Evolutionary conservation across 1,140 invertebrate species (phyloP), one percentile per base, ranked within the genome.

Genomic region (Sarcophaga peregrina): DNA sequence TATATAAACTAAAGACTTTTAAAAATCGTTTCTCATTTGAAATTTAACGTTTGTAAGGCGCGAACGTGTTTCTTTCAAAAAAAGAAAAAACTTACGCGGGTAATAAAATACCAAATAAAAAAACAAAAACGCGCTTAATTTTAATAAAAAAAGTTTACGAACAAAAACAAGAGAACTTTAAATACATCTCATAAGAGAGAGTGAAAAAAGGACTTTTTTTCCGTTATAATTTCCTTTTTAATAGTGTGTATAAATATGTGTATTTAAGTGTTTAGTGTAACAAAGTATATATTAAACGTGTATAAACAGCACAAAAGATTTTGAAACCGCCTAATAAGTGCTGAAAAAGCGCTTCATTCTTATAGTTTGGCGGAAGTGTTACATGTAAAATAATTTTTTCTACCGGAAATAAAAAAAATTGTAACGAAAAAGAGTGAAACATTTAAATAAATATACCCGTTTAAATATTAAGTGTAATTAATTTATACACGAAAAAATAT

Each of bases 21-120:
- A 86, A 88, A 87, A 82, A 88, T 86, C 85, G 85, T 86, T 87
- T 89, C 86, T 89, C 88, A 89, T 89, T 89, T 89, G 88, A 87
- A 89, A 88, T 87, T 87, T 87, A 87, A 86, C 86, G 86, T 87
- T 83, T 87, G 47, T 78, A 52, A 78, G 75, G 75, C 75, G 75
- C 75, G 75, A 78, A 78, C 47, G 75, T 78, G 75, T 78, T 78
- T 78, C 25, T 76, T 78, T 78, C 75, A 25, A 78, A 78, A 75
- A 54, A 15, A 62, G 7, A 80, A 80, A 80, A 46, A 75, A 78
- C 47, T 11, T 52, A 20, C n/a, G 47, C 47, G 74, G 47, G 17
- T 15, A 8, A 72, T n/a, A 78, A 78, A 78, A 78, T 20, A 78
- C 47, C n/a, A n/a, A n/a, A n/a, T n/a, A n/a, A n/a, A 15, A 52